phyloP scores from a whole-genome alignment of 2,888 invertebrate species.

The Sarcophaga variegata region DNA sequence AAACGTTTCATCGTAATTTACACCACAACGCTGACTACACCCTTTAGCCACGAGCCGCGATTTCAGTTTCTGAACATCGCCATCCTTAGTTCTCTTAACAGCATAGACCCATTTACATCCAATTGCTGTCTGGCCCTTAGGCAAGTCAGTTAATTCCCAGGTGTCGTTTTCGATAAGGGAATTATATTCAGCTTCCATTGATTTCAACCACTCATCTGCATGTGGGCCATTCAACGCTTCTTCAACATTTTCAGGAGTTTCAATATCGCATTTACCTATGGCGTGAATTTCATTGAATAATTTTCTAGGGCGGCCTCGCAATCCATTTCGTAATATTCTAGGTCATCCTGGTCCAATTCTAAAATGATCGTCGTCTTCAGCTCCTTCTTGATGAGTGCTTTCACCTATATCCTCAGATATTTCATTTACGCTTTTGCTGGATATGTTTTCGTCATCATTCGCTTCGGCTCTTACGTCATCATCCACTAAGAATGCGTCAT shows the following conservation, averaged over 20 bases:
- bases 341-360: conserved; percentile 53
- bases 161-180: conserved; percentile 20
- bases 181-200: conserved; percentile 10
- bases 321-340: conserved; percentile 59
- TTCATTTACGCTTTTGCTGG: no score
- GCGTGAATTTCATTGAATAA: conserved; percentile 59
- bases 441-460: no score
- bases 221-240: conserved; percentile 54
- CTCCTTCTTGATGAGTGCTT: no score
- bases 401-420: no score
- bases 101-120: conserved; percentile 69
- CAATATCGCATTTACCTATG: conserved; percentile 30
- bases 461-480: no score
- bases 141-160: conserved; percentile 27
- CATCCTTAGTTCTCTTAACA: conserved; percentile 36
- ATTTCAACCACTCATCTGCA: conserved; percentile 25
- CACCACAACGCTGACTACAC: conserved; percentile 21
- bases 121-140: conserved; percentile 45
- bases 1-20: conserved; percentile 38
- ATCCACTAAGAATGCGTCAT: no score
- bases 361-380: no score
- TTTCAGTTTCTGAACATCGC: conserved; percentile 25
- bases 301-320: conserved; percentile 61
- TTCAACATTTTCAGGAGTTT: conserved; percentile 48
- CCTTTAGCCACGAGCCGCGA: conserved; percentile 34